Evolutionary conservation across 2,797 vertebrate genomes (phyloP).

Genomic region (Coilia nasus): DNA sequence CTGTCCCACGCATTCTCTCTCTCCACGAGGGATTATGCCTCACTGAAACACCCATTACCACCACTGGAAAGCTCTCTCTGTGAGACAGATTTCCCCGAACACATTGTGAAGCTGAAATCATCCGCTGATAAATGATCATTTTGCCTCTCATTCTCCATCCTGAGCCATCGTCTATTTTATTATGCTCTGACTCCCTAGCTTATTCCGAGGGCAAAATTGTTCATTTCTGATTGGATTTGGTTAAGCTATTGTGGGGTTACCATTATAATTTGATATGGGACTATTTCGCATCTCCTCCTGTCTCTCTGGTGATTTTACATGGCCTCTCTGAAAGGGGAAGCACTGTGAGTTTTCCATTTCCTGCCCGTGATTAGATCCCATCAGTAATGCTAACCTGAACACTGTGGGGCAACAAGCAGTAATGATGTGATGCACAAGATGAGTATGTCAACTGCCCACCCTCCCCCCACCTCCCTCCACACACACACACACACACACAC

Average conservation of each 20-base stretch:
- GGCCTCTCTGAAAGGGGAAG: neutral
- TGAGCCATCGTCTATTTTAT: neutral
- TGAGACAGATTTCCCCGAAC: neutral
- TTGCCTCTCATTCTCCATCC: neutral
- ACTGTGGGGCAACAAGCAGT: neutral
- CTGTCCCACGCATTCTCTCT: neutral
- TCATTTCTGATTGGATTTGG: constrained; percentile 11
- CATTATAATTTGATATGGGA: neutral
- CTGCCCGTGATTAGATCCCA: neutral
- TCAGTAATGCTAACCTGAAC: neutral
- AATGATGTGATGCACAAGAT: neutral
- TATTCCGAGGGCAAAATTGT: neutral
- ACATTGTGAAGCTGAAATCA: neutral
- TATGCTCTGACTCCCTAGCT: neutral
- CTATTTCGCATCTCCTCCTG: neutral
- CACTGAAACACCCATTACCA: neutral
- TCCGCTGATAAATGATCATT: neutral
- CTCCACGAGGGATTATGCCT: neutral
- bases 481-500: too few species aligned
- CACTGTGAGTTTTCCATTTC: neutral
- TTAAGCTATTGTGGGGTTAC: constrained; percentile 15
- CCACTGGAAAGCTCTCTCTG: neutral
- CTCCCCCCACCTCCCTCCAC: too few species aligned
- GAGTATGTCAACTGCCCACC: neutral
- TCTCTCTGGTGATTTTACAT: neutral